Evolutionary conservation across 2,113 vertebrate genomes (phyloP).

Genomic region (Haliaeetus leucogaster): DNA sequence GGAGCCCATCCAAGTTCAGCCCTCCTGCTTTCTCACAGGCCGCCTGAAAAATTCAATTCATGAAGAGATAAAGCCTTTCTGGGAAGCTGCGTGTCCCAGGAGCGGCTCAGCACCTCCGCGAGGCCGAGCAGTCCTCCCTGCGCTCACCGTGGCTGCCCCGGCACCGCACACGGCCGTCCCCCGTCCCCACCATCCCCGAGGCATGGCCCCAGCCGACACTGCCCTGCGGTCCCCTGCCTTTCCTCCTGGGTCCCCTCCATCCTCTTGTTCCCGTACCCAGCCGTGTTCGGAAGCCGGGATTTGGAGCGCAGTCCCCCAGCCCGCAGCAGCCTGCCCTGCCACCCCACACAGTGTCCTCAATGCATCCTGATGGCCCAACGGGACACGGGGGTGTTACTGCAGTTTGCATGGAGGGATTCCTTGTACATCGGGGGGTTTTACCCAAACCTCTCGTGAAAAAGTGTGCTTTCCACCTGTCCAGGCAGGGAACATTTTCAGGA

Average conservation of each 20-base stretch:
- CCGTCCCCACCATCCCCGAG: neutral
- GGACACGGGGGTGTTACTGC: neutral
- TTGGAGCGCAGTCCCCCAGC: neutral
- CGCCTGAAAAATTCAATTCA: slow-evolving; percentile 10
- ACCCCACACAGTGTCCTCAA: fast-evolving
- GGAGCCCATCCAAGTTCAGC: neutral
- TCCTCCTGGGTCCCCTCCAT: neutral
- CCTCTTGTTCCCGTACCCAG: neutral
- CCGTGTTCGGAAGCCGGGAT: slow-evolving; percentile 1
- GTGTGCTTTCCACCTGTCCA: fast-evolving
- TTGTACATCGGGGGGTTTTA: neutral
- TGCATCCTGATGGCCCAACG: fast-evolving
- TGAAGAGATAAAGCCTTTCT: slow-evolving; percentile 32
- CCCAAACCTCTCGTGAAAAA: neutral
- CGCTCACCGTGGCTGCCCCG: fast-evolving
- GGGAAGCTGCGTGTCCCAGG: slow-evolving; percentile 42
- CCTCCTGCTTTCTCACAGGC: neutral
- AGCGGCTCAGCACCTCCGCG: slow-evolving; percentile 41
- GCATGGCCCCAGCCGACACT: neutral
- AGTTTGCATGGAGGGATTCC: neutral
- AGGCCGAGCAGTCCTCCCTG: slow-evolving; percentile 58
- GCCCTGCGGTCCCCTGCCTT: neutral
- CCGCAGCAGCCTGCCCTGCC: neutral
- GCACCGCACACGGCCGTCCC: neutral
- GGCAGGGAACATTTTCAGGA: fast-evolving